phyloP scores from a whole-genome alignment of 2,797 vertebrate species.

The Bucorvus abyssinicus region DNA sequence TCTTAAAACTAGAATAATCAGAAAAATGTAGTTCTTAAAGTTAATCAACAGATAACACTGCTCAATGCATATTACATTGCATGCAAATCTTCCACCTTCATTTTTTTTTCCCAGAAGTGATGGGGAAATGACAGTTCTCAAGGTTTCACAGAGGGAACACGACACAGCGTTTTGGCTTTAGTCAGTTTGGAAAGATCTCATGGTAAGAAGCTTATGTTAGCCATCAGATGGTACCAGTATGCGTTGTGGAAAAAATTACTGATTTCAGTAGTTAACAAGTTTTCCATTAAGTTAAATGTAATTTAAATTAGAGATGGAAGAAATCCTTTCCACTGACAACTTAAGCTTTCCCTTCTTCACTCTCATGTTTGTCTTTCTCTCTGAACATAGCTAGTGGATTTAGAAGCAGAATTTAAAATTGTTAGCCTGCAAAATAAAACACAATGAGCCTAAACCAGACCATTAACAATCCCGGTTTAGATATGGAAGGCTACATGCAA shows the following conservation, averaged over 20 bases:
- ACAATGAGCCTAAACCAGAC: not conserved
- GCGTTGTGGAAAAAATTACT: not conserved
- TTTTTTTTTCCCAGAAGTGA: not conserved
- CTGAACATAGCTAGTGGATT: not conserved
- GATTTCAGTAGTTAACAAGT: not conserved
- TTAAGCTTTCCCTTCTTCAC: not conserved
- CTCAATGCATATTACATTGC: not conserved
- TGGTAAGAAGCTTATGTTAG: not conserved
- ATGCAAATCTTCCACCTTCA: not conserved
- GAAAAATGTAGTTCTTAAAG: not conserved
- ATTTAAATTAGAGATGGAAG: not conserved
- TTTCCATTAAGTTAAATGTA: not conserved
- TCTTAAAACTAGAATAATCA: not conserved
- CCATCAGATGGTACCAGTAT: not conserved
- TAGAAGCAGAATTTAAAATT: not conserved
- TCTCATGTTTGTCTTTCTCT: not conserved
- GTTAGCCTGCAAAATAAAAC: not conserved
- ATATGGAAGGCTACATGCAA: not conserved
- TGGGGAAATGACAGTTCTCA: not conserved
- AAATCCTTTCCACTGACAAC: not conserved
- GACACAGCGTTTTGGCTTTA: not conserved
- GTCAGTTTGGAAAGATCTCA: not conserved
- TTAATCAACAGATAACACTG: not conserved
- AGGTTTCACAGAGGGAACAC: not conserved
- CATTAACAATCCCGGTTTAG: not conserved